Percentiles rank a stretch among this genome's conserved stretches.
Evolutionary conservation across 1,140 invertebrate genomes (phyloP).

Genomic region (Atopsyche davidsoni): DNA sequence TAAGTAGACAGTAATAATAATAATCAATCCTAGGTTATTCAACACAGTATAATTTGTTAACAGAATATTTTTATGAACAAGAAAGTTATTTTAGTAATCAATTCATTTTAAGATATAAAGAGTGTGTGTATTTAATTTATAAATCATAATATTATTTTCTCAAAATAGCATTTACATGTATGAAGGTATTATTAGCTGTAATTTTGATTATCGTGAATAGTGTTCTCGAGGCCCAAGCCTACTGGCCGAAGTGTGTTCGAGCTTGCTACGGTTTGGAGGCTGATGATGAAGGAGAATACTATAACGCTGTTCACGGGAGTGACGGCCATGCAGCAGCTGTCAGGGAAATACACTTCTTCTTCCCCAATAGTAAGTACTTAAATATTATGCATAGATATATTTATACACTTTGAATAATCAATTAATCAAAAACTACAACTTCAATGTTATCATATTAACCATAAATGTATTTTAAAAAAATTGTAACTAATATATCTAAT

Average conservation of each 20-base stretch:
- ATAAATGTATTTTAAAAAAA: no score
- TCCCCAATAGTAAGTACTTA: constrained; percentile 64
- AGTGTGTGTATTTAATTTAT: no score
- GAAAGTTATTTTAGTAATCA: no score
- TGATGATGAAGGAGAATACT: constrained; percentile 54
- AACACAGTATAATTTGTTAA: background rate
- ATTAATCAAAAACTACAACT: constrained; percentile 1
- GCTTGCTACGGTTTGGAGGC: constrained; percentile 57
- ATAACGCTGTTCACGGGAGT: constrained; percentile 79
- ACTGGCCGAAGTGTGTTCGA: constrained; percentile 66
- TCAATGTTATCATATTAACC: constrained; percentile 4
- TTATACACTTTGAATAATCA: background rate
- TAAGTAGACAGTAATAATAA: constrained; percentile 31
- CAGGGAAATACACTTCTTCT: constrained; percentile 85
- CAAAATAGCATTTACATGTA: no score
- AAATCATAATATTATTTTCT: no score
- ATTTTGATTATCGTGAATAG: no score
- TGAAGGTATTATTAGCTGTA: no score
- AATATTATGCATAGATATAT: background rate
- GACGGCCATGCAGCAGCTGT: constrained; percentile 62
- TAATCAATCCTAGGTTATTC: background rate
- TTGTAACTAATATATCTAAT: no score
- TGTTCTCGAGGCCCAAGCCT: constrained; percentile 56
- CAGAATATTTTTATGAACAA: no score
- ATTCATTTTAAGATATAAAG: no score